Evolutionary conservation across 2,888 invertebrate genomes (phyloP), one percentile per base, ranked within the genome.

Genomic region (Escarpia spicata): DNA sequence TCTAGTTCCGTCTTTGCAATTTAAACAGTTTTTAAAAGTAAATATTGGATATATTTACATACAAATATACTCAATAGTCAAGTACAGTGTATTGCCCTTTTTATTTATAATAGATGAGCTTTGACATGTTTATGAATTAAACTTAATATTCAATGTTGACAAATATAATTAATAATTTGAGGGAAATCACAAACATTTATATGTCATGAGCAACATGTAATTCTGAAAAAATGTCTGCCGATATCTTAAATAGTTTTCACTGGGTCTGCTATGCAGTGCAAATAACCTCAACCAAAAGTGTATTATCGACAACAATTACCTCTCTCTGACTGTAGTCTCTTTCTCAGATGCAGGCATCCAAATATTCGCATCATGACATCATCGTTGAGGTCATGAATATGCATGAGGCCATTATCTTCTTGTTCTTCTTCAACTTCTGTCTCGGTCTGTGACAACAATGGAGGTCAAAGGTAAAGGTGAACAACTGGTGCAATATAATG

Each of bases 311-410:
- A 19, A 75, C 60, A 60, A 26, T 75, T 75, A 75, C 75, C 75
- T 75, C 75, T 75, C 26, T 75, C 75, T 19, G 75, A 75, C 26
- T 75, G 75, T 26, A 75, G 15, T 75, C 75, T 75, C 19, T 75
- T 26, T 75, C 75, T 75, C 75, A 75, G 75, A 6, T 75, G 75
- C 19, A 75, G n/a, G 6, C 75, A 75, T 75, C 75, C 75, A 75
- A 75, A 75, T 26, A 75, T 26, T n/a, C 75, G 75, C 75, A 75
- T 75, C 75, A 75, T 75, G 75, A 75, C 75, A 75, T 75, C 75
- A 75, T 75, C 75, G 19, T 75, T 75, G 75, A 75, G 75, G 75
- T 75, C 75, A 75, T 75, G 75, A 75, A 75, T 75, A 75, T 75
- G 75, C 75, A 75, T 75, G 75, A 75, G 75, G 3, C 75, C 75